Percentiles rank a stretch among this genome's conserved stretches.
Evolutionary conservation across 2,888 invertebrate species (phyloP).

Genomic region (Diogma glabrata): DNA sequence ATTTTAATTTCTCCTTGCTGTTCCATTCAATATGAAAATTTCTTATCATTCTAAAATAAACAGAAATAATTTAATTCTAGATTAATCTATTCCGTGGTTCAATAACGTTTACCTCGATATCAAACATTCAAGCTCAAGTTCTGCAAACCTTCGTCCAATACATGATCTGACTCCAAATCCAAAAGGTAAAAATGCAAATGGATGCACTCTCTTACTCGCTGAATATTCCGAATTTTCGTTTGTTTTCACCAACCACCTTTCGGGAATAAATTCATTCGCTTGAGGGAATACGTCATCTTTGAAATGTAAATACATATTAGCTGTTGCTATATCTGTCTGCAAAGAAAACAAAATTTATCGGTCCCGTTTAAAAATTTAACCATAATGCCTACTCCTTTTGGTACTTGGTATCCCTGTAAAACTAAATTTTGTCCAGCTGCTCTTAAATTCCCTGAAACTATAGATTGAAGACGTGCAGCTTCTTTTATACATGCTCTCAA

Average conservation of each 20-base stretch:
- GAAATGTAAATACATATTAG: conserved; percentile 52
- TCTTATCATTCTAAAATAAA: too few species aligned
- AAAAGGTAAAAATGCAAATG: conserved; percentile 8
- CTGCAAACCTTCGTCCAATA: conserved; percentile 58
- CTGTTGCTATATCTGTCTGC: conserved; percentile 56
- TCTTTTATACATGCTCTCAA: conserved; percentile 63
- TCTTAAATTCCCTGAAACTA: conserved; percentile 45
- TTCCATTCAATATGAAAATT: background rate
- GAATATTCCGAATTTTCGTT: conserved; percentile 21
- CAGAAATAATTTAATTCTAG: too few species aligned
- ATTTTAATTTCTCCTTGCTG: background rate
- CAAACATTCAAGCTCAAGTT: conserved; percentile 51
- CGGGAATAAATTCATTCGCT: conserved; percentile 54
- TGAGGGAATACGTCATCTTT: conserved; percentile 51
- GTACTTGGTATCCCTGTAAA: conserved; percentile 50
- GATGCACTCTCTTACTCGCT: background rate
- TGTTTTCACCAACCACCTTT: conserved; percentile 59
- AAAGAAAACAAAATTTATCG: background rate
- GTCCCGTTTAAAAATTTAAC: background rate
- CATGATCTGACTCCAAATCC: conserved; percentile 41
- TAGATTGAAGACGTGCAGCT: conserved; percentile 49
- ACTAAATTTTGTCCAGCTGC: conserved; percentile 42
- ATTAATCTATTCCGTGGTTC: too few species aligned
- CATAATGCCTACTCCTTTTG: conserved; percentile 34
- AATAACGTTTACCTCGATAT: conserved; percentile 33